These are phyloP conservation scores for Champsocephalus esox DNA, from an alignment of 2,797 vertebrate genomes.

Conservation along the genomic window DNA sequence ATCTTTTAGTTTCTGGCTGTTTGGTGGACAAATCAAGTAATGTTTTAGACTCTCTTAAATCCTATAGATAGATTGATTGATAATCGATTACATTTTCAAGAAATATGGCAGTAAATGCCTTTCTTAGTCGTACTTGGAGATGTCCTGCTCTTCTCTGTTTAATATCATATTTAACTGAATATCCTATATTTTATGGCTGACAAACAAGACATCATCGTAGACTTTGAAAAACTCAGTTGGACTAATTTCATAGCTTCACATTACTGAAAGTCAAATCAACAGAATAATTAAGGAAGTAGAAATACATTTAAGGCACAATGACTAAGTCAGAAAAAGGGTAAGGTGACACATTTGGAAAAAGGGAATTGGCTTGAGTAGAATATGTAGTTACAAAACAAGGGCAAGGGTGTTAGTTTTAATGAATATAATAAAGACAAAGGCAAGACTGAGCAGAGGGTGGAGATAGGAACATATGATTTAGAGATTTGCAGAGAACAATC, in stretches of 20 bases:
- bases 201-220: not conserved
- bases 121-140: no score
- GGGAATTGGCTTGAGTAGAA: not conserved
- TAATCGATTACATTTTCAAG: no score
- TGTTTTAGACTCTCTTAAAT: not conserved
- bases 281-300: not conserved
- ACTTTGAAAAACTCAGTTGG: not conserved
- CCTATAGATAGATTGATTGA: no score
- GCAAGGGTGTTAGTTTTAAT: not conserved
- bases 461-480: not conserved
- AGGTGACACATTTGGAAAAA: not conserved
- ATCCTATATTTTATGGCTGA: no score
- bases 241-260: not conserved
- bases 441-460: not conserved
- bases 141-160: no score
- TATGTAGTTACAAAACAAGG: not conserved
- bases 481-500: not conserved
- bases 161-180: no score
- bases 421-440: not conserved
- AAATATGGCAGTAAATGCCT: no score
- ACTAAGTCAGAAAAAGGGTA: accelerated
- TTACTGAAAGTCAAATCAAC: not conserved
- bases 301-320: not conserved
- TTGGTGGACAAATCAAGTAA: not conserved
- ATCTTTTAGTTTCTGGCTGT: not conserved